These are phyloP conservation scores for Leguminivora glycinivorella DNA, from an alignment of 1,140 invertebrate species.

Conservation along the genomic window DNA sequence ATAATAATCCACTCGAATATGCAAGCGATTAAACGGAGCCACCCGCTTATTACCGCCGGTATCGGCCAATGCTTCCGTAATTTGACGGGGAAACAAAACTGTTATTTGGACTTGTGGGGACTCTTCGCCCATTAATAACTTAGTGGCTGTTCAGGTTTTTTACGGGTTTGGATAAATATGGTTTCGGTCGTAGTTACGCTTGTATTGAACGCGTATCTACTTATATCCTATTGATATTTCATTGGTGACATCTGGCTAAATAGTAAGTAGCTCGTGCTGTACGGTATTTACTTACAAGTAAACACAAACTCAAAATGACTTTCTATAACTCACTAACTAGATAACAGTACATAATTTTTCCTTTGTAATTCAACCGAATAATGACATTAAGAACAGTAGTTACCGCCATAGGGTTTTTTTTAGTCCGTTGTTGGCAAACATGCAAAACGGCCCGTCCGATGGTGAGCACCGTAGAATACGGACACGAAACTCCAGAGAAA, in stretches of 20 bases:
- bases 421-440: no score
- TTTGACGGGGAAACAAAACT: conserved; percentile 54
- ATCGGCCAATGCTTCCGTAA: conserved; percentile 42
- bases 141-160: conserved; percentile 25
- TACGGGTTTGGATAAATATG: conserved; percentile 24
- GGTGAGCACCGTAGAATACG: no score
- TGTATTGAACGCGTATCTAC: neutral
- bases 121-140: conserved; percentile 32
- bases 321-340: no score
- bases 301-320: no score
- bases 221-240: neutral
- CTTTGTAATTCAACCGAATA: no score
- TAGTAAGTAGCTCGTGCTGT: neutral
- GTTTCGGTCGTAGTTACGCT: neutral
- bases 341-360: no score
- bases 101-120: conserved; percentile 45
- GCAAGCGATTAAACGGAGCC: conserved; percentile 65
- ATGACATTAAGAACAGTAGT: no score
- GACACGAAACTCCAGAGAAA: no score
- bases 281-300: neutral
- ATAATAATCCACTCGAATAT: conserved; percentile 58
- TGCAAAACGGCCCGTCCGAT: no score
- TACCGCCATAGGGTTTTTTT: no score
- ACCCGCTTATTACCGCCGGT: conserved; percentile 42
- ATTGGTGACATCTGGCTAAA: neutral